Percentiles rank a stretch among this genome's conserved stretches.
phyloP scores from a whole-genome alignment of 2,797 vertebrate genomes.

The Sebastes trivittatus region DNA sequence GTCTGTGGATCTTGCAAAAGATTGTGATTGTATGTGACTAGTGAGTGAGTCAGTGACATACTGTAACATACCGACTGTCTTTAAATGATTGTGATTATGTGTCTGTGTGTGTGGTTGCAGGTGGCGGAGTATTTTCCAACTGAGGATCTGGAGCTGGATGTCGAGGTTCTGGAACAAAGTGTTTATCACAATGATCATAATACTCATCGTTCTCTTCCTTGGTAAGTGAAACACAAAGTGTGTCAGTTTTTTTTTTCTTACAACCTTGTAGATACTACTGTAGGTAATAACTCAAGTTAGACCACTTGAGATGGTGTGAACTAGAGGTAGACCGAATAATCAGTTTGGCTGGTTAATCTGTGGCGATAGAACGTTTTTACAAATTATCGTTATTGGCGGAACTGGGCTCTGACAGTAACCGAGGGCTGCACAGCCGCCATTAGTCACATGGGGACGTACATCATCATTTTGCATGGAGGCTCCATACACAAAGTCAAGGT shows the following conservation, averaged over 20 bases:
- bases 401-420: too few relatives aligned
- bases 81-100: background rate
- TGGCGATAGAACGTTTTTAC: too few relatives aligned
- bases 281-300: background rate
- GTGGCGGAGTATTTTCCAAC: slow-evolving; percentile 80
- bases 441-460: too few relatives aligned
- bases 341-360: too few relatives aligned
- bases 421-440: too few relatives aligned
- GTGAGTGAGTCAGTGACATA: background rate
- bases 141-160: slow-evolving; percentile 88
- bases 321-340: background rate
- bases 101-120: slow-evolving; percentile 46
- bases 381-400: too few relatives aligned
- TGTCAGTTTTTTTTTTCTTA: background rate
- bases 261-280: background rate
- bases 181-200: slow-evolving; percentile 92
- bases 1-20: background rate
- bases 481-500: too few relatives aligned
- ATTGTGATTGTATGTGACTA: background rate
- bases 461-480: too few relatives aligned
- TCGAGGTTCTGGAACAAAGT: slow-evolving; percentile 90
- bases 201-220: slow-evolving; percentile 91
- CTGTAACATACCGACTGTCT: background rate
- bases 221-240: slow-evolving; percentile 80
- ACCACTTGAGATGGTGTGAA: background rate